A percentile compares a stretch with the other conserved stretches of the same genome.
These are phyloP conservation scores for Leucozona laternaria DNA, from an alignment of 2,888 invertebrate genomes.

Conservation along the genomic window DNA sequence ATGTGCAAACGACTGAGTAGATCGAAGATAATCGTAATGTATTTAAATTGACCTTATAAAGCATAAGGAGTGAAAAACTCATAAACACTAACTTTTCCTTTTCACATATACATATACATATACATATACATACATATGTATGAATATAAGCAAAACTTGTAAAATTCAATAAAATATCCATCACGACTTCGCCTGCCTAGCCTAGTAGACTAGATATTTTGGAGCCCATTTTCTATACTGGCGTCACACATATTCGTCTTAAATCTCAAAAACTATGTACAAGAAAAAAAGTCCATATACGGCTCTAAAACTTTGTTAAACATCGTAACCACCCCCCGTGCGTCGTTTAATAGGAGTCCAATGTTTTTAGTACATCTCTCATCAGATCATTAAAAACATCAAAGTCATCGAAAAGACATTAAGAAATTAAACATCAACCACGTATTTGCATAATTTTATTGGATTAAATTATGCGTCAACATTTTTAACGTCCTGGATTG, in stretches of 20 bases:
- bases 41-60: constrained; percentile 4
- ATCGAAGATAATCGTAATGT: not conserved
- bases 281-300: not conserved
- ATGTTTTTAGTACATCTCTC: not conserved
- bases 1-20: not conserved
- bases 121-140: too few relatives aligned
- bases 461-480: constrained; percentile 2
- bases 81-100: not conserved
- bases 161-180: not conserved
- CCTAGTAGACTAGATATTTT: not conserved
- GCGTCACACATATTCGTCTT: constrained; percentile 1
- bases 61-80: not conserved
- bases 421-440: constrained; percentile 23
- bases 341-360: not conserved
- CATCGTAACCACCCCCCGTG: not conserved
- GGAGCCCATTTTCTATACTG: not conserved
- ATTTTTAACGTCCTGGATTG: not conserved
- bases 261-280: not conserved
- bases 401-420: constrained; percentile 28
- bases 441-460: constrained; percentile 24
- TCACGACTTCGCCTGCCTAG: not conserved
- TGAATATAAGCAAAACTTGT: not conserved
- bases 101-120: not conserved
- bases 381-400: not conserved
- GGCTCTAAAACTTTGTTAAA: not conserved